Base-by-base conservation (phyloP, 2,113 vertebrate species). In the Marcusenius ussheri region DNA sequence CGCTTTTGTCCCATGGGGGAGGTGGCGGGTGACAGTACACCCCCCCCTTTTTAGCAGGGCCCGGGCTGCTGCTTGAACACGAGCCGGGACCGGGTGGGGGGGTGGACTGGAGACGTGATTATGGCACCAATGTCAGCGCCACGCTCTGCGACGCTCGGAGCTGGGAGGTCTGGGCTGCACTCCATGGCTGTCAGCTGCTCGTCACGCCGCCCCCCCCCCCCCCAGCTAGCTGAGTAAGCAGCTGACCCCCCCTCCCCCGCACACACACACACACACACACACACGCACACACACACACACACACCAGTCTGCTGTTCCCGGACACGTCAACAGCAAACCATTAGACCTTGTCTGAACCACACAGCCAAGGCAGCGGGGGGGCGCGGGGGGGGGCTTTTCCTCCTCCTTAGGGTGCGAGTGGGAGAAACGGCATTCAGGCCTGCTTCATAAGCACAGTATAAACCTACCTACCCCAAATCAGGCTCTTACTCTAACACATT, bases 61-160 rank as follows among this genome's bases (percentile, higher is more conserved):
- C 15, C 24, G 8, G 2, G 19, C 42, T 47, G 83, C 21, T 10
- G 83, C 24, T 47, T 45, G 45, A 11, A n/a, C 10, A 4, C 62
- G 2, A 83, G 15, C 21, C 19, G 8, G 24, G 83, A n/a, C 19
- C 0, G 17, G 45, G 83, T 35, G 31, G 85, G 27, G 85, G 85
- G 31, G 31, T 21, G 13, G 2, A 39, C 53, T 3, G 24, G 53
- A 84, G 80, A 5, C 21, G 2, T 90, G 90, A 90, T 91, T 90
- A 90, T 46, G 90, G 88, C 62, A 84, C 87, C 91, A 90, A 91
- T 92, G 93, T 92, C 93, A 92, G 90, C 89, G 83, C 21, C 24
- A 5, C 9, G 19, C 21, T n/a, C 83, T 10, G 45, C 9, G 21
- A 47, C 2, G 88, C 90, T 93, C 80, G 89, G 89, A 58, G 89